Evolutionary conservation across 2,888 invertebrate genomes (phyloP), one percentile per base, ranked within the genome.

Genomic region (Hyposoter dolosus): DNA sequence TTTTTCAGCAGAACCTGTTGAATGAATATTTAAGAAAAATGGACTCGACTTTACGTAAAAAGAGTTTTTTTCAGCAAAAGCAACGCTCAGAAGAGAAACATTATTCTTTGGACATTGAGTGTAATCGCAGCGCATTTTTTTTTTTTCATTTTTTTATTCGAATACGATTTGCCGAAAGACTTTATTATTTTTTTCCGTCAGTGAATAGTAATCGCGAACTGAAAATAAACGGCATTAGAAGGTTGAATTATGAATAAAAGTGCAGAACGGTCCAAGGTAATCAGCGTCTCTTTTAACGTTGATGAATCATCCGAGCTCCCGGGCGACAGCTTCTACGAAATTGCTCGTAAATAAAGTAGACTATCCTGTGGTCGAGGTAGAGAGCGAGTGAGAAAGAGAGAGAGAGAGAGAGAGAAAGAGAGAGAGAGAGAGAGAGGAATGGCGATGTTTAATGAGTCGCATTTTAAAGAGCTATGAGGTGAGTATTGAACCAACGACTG

Each of bases 291-390:
- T 88, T 89, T 87, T 82, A 87, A 81, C 86, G 80, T 87, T 90
- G 91, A 91, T 91, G 89, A 91, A 91, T 91, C 84, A 86, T 84
- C 76, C 74, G 89, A 86, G 90, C 88, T 88, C 86, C 76, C 66
- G 84, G 77, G 87, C 87, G 89, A 90, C 90, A 90, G 88, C 88
- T 88, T 87, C 90, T 88, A 88, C 88, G 86, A 79, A 83, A 83
- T 85, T 76, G 76, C 79, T 75, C 81, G 87, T 89, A 88, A 90
- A 90, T 90, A 88, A 86, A 83, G 86, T 86, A 79, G 69, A 87
- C 75, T 86, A 40, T 80, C 66, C 72, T 56, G 80, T 77, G 77
- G 56, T 69, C 35, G 71, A 82, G 63, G 35, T 28, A 53, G 66
- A 47, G 23, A 69, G 23, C 28, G 28, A 40, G 71, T 9, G 72